These are phyloP conservation scores for Aspidiotus rigidus DNA, from an alignment of 2,888 invertebrate species.

Conservation along the genomic window DNA sequence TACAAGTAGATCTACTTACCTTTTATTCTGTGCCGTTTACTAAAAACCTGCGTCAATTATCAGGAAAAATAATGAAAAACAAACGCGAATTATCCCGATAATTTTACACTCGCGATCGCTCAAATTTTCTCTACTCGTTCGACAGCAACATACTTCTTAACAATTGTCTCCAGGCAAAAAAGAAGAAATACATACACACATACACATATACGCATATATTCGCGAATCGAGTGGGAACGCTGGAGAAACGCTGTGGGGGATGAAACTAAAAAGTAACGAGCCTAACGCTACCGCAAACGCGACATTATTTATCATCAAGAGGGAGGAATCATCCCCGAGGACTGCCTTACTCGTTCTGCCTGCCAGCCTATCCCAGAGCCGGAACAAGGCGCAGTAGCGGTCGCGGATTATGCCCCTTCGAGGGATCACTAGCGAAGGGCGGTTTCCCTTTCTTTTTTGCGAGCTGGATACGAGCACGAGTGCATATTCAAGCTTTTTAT, in stretches of 20 bases:
- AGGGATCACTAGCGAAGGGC: slow-evolving; percentile 27
- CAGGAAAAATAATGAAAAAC: neutral
- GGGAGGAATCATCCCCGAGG: slow-evolving; percentile 32
- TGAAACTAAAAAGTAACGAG: slow-evolving; percentile 27
- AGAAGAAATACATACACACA: neutral
- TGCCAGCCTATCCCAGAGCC: slow-evolving; percentile 32
- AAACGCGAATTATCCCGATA: neutral
- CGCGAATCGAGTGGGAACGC: slow-evolving; percentile 14
- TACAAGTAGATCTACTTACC: too few relatives aligned
- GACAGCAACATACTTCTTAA: slow-evolving; percentile 13
- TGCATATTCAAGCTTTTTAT: slow-evolving; percentile 22
- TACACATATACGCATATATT: neutral
- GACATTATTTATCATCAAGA: slow-evolving; percentile 30
- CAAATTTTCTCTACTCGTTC: slow-evolving; percentile 1
- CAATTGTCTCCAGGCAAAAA: slow-evolving; percentile 25
- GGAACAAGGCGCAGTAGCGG: slow-evolving; percentile 32
- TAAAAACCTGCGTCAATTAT: neutral
- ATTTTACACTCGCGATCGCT: neutral
- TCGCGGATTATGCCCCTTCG: slow-evolving; percentile 31
- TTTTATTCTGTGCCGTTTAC: too few relatives aligned
- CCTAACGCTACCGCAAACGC: slow-evolving; percentile 24
- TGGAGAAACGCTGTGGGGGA: slow-evolving; percentile 26
- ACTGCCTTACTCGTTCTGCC: slow-evolving; percentile 32
- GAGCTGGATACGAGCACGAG: slow-evolving; percentile 8
- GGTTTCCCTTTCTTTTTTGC: slow-evolving; percentile 22